phyloP scores from a whole-genome alignment of 2,113 vertebrate genomes.

The Pungitius pungitius region DNA sequence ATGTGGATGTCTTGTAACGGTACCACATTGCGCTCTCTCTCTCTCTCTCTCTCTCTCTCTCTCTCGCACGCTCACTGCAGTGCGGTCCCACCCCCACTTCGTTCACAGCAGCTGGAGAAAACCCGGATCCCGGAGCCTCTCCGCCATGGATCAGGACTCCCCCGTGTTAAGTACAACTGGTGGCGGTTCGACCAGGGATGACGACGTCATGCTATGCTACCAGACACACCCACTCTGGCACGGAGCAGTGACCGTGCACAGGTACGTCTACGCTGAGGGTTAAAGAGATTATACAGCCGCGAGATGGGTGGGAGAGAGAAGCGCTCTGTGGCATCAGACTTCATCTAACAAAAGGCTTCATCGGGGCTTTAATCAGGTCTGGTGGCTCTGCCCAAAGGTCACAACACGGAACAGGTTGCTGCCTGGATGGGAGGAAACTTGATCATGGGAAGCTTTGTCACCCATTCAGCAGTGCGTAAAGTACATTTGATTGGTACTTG shows the following conservation, averaged over 20 bases:
- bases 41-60: conserved; percentile 37
- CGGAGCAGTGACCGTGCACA: background rate
- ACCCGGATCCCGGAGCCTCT: conserved; percentile 52
- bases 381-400: conserved; percentile 37
- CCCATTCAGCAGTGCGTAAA: background rate
- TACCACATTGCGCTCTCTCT: conserved; percentile 1
- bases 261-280: conserved; percentile 7
- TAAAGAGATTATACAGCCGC: background rate
- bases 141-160: conserved; percentile 63
- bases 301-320: conserved; percentile 26
- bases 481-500: background rate
- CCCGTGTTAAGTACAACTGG: conserved; percentile 24
- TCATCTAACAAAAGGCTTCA: conserved; percentile 22
- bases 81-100: conserved; percentile 73
- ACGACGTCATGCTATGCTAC: conserved; percentile 59
- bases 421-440: conserved; percentile 6
- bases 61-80: conserved; percentile 66
- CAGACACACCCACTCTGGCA: background rate
- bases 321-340: conserved; percentile 14
- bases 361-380: conserved; percentile 22
- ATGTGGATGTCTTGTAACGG: conserved; percentile 34
- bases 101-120: conserved; percentile 66
- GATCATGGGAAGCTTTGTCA: background rate
- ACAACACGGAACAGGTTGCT: background rate
- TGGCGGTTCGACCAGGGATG: conserved; percentile 2